Conservation (phyloP, 1,140 invertebrate species). For the Plutomurus gul region DNA sequence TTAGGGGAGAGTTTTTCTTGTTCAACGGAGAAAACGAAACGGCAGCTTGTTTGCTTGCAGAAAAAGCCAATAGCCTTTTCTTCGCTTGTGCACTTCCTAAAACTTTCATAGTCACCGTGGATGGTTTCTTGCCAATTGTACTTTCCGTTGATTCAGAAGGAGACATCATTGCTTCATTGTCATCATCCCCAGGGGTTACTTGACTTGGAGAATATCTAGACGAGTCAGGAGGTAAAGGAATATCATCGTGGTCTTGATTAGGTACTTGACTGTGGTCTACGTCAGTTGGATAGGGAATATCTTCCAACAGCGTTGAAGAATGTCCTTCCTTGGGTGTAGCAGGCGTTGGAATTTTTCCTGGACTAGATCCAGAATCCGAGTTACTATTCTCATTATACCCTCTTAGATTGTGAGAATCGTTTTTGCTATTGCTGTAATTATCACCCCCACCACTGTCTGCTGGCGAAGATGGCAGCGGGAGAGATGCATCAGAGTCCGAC, state of each 20-base stretch:
- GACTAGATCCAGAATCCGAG: conserved; percentile 27
- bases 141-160: conserved; percentile 7
- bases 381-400: neutral
- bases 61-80: conserved; percentile 57
- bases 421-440: neutral
- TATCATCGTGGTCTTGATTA: conserved; percentile 38
- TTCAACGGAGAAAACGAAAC: neutral
- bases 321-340: neutral
- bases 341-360: neutral
- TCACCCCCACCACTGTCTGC: neutral
- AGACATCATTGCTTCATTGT: neutral
- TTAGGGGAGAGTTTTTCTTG: conserved; percentile 36
- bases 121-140: neutral
- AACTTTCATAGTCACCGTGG: conserved; percentile 56
- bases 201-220: conserved; percentile 52
- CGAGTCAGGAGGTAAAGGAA: conserved; percentile 50
- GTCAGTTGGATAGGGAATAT: conserved; percentile 46
- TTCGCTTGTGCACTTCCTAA: conserved; percentile 57
- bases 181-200: conserved; percentile 40
- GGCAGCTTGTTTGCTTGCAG: conserved; percentile 55
- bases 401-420: neutral
- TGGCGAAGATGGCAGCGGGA: conserved; percentile 19
- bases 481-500: conserved; percentile 16
- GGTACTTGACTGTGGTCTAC: neutral
- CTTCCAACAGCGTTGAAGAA: conserved; percentile 31